Percentiles rank a stretch among this genome's conserved stretches.
Conservation (phyloP, 2,888 invertebrate species). For the Drosophila ustulata region DNA sequence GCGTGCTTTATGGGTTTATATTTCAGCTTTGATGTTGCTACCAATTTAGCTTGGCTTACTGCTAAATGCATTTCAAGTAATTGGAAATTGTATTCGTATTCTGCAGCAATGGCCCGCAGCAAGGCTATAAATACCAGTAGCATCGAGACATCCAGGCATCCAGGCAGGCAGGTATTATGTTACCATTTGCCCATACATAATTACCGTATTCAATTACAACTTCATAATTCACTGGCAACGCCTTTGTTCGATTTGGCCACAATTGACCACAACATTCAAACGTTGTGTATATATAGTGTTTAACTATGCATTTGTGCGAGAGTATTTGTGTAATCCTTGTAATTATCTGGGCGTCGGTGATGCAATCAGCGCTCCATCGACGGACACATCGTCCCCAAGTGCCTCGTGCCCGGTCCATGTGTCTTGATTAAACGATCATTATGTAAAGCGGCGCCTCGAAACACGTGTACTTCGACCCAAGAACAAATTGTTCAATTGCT, state of each 20-base stretch:
- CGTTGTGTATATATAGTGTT: not conserved
- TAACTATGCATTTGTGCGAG: slow-evolving; percentile 14
- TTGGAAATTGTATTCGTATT: slow-evolving; percentile 36
- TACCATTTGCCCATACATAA: slow-evolving; percentile 48
- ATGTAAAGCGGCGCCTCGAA: slow-evolving; percentile 21
- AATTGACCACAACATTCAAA: slow-evolving; percentile 6
- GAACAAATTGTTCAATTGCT: slow-evolving; percentile 15
- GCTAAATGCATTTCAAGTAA: slow-evolving; percentile 36
- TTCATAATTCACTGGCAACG: slow-evolving; percentile 56
- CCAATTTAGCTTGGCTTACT: slow-evolving; percentile 28
- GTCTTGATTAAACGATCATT: slow-evolving; percentile 56
- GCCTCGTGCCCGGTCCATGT: slow-evolving; percentile 21
- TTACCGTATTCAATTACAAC: slow-evolving; percentile 71
- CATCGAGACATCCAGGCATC: not conserved
- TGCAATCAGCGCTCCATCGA: slow-evolving; percentile 31
- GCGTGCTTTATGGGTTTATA: slow-evolving; percentile 16
- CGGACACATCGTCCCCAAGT: slow-evolving; percentile 39
- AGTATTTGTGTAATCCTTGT: slow-evolving; percentile 37
- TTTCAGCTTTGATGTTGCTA: slow-evolving; percentile 17
- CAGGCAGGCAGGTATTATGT: slow-evolving; percentile 32
- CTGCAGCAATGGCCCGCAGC: slow-evolving; percentile 13
- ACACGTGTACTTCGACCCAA: slow-evolving; percentile 17
- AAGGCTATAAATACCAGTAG: slow-evolving; percentile 29
- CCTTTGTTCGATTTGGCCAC: slow-evolving; percentile 2
- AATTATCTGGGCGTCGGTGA: slow-evolving; percentile 53